Evolutionary conservation across 92 coral and sea anemone genomes (phyloP).

Genomic region (Chrysogorgia sp.): DNA sequence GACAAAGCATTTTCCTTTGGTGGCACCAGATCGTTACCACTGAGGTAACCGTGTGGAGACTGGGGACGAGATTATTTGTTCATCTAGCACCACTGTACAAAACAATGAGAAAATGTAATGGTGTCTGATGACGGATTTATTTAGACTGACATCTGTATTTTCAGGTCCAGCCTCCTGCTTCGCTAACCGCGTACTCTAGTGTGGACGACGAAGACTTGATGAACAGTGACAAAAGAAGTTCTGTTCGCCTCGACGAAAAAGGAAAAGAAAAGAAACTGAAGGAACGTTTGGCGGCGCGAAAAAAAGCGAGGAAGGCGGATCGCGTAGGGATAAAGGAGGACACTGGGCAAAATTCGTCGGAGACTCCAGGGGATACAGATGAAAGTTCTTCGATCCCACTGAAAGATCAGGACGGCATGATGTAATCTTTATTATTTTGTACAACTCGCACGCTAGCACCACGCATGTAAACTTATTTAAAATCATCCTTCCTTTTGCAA

Average conservation of each 20-base stretch:
- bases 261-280: constrained; percentile 86
- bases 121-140: not conserved
- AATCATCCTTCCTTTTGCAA: too few species aligned
- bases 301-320: constrained; percentile 57
- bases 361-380: constrained; percentile 13
- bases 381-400: constrained; percentile 14
- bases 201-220: constrained; percentile 21
- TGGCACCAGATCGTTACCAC: too few species aligned
- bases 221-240: not conserved
- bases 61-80: too few species aligned
- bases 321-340: constrained; percentile 11
- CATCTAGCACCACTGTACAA: too few species aligned
- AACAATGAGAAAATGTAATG: too few species aligned
- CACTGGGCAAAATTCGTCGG: not conserved
- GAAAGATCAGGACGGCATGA: not conserved
- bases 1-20: too few species aligned
- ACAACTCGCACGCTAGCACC: too few species aligned
- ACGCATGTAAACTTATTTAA: too few species aligned
- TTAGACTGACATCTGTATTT: not conserved
- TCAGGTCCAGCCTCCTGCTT: constrained; percentile 31
- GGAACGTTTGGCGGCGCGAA: constrained; percentile 90
- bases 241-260: constrained; percentile 84
- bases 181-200: constrained; percentile 19
- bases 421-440: not conserved
- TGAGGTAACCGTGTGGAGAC: too few species aligned